Percentiles rank a stretch among this genome's conserved stretches.
Conservation (phyloP, 2,888 invertebrate species). For the Tetragonula carbonaria region DNA sequence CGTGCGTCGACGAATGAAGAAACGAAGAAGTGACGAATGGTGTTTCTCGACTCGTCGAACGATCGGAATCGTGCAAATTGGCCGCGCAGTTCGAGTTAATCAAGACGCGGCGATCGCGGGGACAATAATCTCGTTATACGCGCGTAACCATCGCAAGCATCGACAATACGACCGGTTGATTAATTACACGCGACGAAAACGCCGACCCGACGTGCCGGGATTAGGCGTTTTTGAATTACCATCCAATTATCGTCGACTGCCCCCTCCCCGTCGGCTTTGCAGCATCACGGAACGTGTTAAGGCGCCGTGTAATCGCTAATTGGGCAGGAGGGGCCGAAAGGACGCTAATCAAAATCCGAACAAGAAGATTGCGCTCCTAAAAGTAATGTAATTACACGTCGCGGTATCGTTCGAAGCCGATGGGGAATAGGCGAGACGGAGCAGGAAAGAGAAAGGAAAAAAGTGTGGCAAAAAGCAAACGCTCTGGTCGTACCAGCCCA, state of each 20-base stretch:
- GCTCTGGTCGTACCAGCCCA: not conserved
- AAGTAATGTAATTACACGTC: constrained; percentile 42
- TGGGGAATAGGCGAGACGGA: not conserved
- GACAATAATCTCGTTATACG: constrained; percentile 64
- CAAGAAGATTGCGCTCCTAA: constrained; percentile 38
- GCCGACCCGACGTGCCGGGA: constrained; percentile 54
- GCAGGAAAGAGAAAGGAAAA: not conserved
- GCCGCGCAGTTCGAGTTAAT: constrained; percentile 26
- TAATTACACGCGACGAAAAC: constrained; percentile 63
- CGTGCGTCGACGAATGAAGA: not conserved
- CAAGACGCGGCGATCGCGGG: constrained; percentile 34
- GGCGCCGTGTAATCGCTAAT: constrained; percentile 61
- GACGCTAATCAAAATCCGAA: constrained; percentile 44
- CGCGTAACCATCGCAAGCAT: constrained; percentile 38
- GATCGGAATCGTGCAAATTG: constrained; percentile 43
- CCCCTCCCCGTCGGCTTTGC: not conserved
- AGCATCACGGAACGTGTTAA: constrained; percentile 49
- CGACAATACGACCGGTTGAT: constrained; percentile 64
- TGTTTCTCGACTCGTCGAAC: not conserved
- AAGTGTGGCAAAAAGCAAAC: constrained; percentile 7
- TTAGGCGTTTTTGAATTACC: constrained; percentile 72
- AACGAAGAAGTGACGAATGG: constrained; percentile 18
- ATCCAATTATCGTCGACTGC: constrained; percentile 66
- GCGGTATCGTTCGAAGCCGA: constrained; percentile 1
- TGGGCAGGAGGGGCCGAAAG: constrained; percentile 30